These are phyloP conservation scores for Aramus guarauna DNA, from an alignment of 2,113 vertebrate species.

Conservation along the genomic window DNA sequence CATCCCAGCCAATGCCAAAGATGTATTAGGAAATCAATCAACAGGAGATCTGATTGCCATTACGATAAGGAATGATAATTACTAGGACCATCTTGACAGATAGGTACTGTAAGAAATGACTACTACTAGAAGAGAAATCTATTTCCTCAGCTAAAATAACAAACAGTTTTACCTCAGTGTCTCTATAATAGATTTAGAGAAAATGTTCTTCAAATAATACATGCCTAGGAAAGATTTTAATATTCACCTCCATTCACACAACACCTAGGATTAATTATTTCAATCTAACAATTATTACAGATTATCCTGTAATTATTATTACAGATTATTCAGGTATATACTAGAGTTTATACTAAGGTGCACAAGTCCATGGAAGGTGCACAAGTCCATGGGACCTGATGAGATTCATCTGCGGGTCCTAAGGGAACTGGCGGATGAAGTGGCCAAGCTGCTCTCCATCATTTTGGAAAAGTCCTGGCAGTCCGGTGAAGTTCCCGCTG, in stretches of 20 bases:
- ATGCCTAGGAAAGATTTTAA: not conserved
- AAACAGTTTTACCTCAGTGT: not conserved
- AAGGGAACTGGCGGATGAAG: too few relatives aligned
- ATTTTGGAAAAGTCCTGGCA: too few relatives aligned
- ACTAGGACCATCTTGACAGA: not conserved
- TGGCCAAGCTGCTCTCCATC: too few relatives aligned
- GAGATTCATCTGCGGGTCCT: too few relatives aligned
- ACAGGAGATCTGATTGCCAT: not conserved
- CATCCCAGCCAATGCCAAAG: not conserved
- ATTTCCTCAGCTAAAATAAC: not conserved
- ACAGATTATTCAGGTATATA: not conserved
- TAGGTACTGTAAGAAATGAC: not conserved
- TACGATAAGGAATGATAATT: not conserved
- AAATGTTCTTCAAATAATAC: not conserved
- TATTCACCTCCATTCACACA: not conserved
- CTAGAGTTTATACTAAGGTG: too few relatives aligned
- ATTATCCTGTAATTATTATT: not conserved
- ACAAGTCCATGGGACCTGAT: too few relatives aligned
- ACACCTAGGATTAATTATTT: not conserved
- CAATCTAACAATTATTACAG: not conserved
- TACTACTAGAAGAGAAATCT: not conserved
- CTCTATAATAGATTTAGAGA: not conserved
- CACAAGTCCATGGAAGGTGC: too few relatives aligned
- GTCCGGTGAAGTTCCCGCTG: too few relatives aligned
- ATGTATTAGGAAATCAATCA: not conserved